Evolutionary conservation across 2,888 invertebrate species (phyloP).

Genomic region (Opisthograptis luteolata): DNA sequence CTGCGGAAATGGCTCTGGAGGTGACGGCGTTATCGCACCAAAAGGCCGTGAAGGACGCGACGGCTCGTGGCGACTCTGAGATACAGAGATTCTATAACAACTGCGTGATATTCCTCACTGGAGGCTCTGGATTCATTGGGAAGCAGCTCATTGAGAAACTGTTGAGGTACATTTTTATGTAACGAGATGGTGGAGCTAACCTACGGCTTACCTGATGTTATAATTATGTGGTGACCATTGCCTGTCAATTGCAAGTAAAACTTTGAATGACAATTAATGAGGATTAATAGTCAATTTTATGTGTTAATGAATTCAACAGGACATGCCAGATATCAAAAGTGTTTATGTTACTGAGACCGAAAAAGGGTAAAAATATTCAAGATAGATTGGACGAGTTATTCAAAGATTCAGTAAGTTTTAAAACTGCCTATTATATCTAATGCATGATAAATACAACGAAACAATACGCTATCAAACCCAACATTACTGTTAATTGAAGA

Average conservation of each 20-base stretch:
- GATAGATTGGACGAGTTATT: neutral
- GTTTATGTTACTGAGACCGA: neutral
- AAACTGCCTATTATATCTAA: no score
- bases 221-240: no score
- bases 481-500: no score
- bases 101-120: constrained; percentile 88
- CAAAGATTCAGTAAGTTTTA: constrained; percentile 7
- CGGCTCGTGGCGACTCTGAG: constrained; percentile 8
- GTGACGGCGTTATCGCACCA: constrained; percentile 1
- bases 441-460: no score
- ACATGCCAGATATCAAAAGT: neutral
- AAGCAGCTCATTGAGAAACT: constrained; percentile 89
- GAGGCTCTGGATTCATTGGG: constrained; percentile 94
- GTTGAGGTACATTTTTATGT: constrained; percentile 10
- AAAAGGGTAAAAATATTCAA: constrained; percentile 1
- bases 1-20: neutral
- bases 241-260: no score
- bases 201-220: no score
- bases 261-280: no score
- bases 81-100: constrained; percentile 36
- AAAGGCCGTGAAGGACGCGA: constrained; percentile 5
- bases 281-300: no score
- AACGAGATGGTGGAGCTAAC: no score
- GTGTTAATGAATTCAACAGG: neutral
- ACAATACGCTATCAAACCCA: no score